A percentile compares a stretch with the other conserved stretches of the same genome.
phyloP scores from a whole-genome alignment of 2,113 vertebrate genomes.

The Tachycineta bicolor region DNA sequence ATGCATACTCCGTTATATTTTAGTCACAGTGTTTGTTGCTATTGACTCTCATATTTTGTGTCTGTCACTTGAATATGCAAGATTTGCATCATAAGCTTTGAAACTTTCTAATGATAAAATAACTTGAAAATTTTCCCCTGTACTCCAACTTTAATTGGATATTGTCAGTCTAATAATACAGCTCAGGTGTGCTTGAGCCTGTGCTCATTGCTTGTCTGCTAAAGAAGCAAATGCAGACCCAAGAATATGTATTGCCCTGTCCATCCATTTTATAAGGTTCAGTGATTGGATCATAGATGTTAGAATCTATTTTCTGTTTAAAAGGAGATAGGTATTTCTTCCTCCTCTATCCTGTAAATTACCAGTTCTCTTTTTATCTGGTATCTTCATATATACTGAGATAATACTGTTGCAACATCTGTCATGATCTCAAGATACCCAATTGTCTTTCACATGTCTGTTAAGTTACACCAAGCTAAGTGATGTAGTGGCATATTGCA shows the following conservation, averaged over 20 bases:
- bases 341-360: background rate
- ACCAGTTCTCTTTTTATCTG: background rate
- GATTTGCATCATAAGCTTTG: background rate
- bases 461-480: background rate
- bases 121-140: background rate
- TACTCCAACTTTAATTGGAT: background rate
- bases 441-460: background rate
- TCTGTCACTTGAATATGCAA: background rate
- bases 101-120: background rate
- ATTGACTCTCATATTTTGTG: background rate
- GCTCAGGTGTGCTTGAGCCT: background rate
- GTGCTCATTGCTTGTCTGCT: background rate
- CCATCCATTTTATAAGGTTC: background rate
- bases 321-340: background rate
- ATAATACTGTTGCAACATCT: background rate
- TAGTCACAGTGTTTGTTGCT: background rate
- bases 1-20: background rate
- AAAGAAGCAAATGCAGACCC: background rate
- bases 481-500: background rate
- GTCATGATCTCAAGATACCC: background rate
- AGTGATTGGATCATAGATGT: background rate
- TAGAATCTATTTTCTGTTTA: background rate
- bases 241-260: background rate
- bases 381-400: background rate
- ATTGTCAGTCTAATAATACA: background rate